Conservation (phyloP, 2,888 invertebrate species). For the Diarsia dahlii region DNA sequence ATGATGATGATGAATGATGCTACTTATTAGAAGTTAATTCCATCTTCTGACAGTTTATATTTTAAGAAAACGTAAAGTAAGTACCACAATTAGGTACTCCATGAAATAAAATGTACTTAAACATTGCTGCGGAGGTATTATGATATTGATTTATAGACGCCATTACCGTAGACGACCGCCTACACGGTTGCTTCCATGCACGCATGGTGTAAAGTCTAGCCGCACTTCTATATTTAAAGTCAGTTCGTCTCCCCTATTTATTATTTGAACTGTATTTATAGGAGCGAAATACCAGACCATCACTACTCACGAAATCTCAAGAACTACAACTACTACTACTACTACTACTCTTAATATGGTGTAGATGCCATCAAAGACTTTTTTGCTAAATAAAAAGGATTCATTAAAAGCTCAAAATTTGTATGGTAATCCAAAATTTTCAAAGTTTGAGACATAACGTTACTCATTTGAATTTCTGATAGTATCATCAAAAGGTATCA, state of each 20-base stretch:
- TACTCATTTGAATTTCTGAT: background rate
- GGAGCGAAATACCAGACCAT: background rate
- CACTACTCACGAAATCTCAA: background rate
- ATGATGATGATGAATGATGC: too few relatives aligned
- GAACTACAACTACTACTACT: background rate
- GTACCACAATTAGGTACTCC: background rate
- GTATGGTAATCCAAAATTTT: background rate
- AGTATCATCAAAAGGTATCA: background rate
- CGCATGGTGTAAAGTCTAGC: background rate
- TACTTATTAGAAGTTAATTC: too few relatives aligned
- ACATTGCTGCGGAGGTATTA: background rate
- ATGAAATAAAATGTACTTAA: background rate
- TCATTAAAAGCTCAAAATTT: background rate
- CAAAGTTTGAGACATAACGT: background rate
- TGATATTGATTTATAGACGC: conserved; percentile 4
- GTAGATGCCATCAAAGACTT: background rate
- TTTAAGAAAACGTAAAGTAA: too few relatives aligned
- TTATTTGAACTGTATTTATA: background rate
- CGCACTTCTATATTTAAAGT: background rate
- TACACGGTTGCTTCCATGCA: background rate
- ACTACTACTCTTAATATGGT: background rate
- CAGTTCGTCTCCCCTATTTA: background rate
- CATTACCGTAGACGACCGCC: background rate
- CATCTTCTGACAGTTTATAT: too few relatives aligned
- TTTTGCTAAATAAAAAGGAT: background rate